Conservation (phyloP, 2,888 invertebrate species). For the Sicus ferrugineus region DNA sequence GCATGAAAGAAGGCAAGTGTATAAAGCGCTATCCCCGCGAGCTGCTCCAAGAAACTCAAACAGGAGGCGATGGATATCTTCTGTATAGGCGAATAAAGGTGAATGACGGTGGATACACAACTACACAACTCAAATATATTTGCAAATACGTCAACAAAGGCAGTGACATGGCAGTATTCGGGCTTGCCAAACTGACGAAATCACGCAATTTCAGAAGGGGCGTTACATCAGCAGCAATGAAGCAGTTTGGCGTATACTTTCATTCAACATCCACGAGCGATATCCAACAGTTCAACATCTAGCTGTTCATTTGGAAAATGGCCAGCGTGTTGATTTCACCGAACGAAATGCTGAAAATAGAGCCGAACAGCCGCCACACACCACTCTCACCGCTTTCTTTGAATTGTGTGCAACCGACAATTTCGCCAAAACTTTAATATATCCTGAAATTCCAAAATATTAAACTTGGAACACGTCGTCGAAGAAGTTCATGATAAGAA, state of each 20-base stretch:
- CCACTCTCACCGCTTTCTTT: no score
- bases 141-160: no score
- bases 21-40: constrained; percentile 4
- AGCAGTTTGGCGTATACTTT: no score
- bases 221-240: no score
- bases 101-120: background rate
- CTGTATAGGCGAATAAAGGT: no score
- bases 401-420: constrained; percentile 20
- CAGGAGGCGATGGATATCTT: background rate
- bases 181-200: background rate
- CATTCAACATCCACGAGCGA: no score
- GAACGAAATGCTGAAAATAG: constrained; percentile 15
- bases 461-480: no score
- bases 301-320: constrained; percentile 13
- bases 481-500: no score
- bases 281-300: no score
- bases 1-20: constrained; percentile 8
- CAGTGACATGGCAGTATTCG: background rate
- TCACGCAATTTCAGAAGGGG: background rate
- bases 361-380: background rate
- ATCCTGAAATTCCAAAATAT: background rate
- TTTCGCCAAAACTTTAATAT: constrained; percentile 19
- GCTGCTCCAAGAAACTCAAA: constrained; percentile 4
- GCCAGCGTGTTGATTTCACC: constrained; percentile 15
- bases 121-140: background rate